These are phyloP conservation scores for Nemotelus nigrinus DNA, from an alignment of 2,888 invertebrate species.

Conservation along the genomic window DNA sequence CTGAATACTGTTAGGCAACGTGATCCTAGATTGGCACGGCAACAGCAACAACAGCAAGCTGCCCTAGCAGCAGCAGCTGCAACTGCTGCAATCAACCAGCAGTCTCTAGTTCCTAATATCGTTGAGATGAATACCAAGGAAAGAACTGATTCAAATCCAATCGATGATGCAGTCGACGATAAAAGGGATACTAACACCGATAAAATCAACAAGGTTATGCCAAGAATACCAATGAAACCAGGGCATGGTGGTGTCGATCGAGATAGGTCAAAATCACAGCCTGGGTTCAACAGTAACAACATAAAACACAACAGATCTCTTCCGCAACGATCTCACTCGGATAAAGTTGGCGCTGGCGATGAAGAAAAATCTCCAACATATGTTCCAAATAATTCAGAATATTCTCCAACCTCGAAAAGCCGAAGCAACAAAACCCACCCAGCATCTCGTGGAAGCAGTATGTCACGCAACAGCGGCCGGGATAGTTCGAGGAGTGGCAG, in stretches of 20 bases:
- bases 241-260: not conserved
- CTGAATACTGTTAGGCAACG: conserved; percentile 63
- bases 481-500: conserved; percentile 20
- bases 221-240: conserved; percentile 6
- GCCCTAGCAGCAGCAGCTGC: conserved; percentile 46
- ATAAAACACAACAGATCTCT: conserved; percentile 11
- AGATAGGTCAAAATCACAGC: conserved; percentile 24
- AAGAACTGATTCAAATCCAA: not conserved
- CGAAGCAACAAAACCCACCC: conserved; percentile 27
- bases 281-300: not conserved
- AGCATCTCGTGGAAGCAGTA: conserved; percentile 19
- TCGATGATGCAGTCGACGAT: not conserved
- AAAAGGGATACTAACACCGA: conserved; percentile 20
- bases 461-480: conserved; percentile 30
- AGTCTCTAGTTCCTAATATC: not conserved
- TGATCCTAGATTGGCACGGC: conserved; percentile 65
- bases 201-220: not conserved
- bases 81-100: conserved; percentile 42
- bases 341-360: not conserved
- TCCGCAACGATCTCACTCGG: conserved; percentile 39
- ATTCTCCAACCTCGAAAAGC: conserved; percentile 29
- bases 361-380: conserved; percentile 23
- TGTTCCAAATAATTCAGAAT: not conserved
- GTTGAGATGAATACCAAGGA: not conserved
- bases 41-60: conserved; percentile 56